phyloP scores from a whole-genome alignment of 1,140 invertebrate species.

The Drosophila eugracilis region DNA sequence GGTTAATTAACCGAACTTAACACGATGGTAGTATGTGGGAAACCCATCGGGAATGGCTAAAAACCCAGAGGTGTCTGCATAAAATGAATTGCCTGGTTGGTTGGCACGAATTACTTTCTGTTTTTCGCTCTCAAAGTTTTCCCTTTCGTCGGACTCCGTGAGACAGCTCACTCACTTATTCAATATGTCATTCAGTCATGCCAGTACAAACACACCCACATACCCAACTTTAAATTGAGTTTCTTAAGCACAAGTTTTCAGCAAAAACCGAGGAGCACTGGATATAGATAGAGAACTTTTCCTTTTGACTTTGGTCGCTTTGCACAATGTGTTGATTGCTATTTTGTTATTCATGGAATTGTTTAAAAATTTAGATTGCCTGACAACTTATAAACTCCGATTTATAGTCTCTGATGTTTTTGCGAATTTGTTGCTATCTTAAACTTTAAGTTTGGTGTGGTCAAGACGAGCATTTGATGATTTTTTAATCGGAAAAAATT shows the following conservation, averaged over 20 bases:
- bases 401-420: background rate
- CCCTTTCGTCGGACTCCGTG: slow-evolving; percentile 38
- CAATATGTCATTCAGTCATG: slow-evolving; percentile 62
- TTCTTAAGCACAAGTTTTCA: slow-evolving; percentile 38
- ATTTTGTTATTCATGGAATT: slow-evolving; percentile 77
- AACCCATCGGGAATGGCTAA: slow-evolving; percentile 26
- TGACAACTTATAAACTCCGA: slow-evolving; percentile 50
- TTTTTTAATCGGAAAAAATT: too few relatives aligned
- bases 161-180: slow-evolving; percentile 39
- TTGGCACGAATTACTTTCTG: slow-evolving; percentile 41
- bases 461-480: too few relatives aligned
- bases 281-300: slow-evolving; percentile 66
- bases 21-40: slow-evolving; percentile 48
- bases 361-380: slow-evolving; percentile 74
- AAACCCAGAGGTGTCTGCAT: slow-evolving; percentile 58
- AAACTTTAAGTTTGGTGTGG: background rate
- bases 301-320: slow-evolving; percentile 14
- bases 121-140: slow-evolving; percentile 52
- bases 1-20: slow-evolving; percentile 70
- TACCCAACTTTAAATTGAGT: slow-evolving; percentile 68
- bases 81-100: slow-evolving; percentile 67
- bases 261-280: slow-evolving; percentile 16
- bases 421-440: too few relatives aligned
- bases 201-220: slow-evolving; percentile 33
- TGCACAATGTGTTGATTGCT: slow-evolving; percentile 63